Evolutionary conservation across 2,888 invertebrate genomes (phyloP), one percentile per base, ranked within the genome.

Genomic region (Villa cingulata): DNA sequence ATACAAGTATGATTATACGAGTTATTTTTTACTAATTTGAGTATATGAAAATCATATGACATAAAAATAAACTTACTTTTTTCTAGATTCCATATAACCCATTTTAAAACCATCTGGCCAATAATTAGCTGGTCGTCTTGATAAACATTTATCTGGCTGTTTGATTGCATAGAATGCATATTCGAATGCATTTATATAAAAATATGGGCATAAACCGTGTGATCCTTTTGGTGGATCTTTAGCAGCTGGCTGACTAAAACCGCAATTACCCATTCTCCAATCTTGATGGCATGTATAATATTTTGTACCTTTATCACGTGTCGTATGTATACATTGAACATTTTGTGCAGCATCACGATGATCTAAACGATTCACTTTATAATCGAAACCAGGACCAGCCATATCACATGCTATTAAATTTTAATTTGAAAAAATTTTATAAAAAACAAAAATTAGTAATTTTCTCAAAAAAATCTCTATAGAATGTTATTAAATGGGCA

Each of bases 361-460:
- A 51, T 65, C 60, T 3, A 54, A 45, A 17, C 27, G 38, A 32
- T 49, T 46, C 27, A 45, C 46, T 48, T 61, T 56, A 9, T 61
- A 58, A 57, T 66, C 66, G 45, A 66, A 66, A 4, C 66, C 67
- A 2, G 67, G 67, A 2, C 68, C 67, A 29, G 67, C 68, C 62
- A 66, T 66, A 48, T 68, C 67, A 41, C 68, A 68, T 37, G 65
- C 66, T 67, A 19, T 32, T 16, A 17, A 7, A 15, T 16, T 27
- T 18, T 37, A 48, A 18, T 37, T 19, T 10, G 19, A 37, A 32
- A 32, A 39, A 18, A n/a, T 23, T 23, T 23, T 23, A 12, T 12
- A 12, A 2, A 32, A 32, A 1, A 32, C 1, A 3, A 12, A 32
- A 32, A n/a, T 18, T n/a, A n/a, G n/a, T n/a, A n/a, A n/a, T n/a